Conservation (phyloP, 2,113 vertebrate species). For the Macrotis lagotis region DNA sequence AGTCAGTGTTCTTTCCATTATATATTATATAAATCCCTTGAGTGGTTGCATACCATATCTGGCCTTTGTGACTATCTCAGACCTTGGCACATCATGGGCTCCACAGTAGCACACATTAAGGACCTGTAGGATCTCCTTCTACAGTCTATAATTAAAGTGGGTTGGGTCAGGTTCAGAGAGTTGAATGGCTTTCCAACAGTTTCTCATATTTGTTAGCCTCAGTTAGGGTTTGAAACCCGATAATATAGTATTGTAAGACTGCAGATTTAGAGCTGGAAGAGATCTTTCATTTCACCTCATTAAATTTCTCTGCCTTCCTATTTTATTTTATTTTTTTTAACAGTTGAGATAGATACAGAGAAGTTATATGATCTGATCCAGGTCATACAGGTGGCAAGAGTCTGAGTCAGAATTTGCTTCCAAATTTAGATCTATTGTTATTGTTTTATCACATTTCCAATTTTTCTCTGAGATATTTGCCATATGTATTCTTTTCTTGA, state of each 20-base stretch:
- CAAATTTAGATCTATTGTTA: too few relatives aligned
- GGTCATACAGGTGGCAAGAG: background rate
- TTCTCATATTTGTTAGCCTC: background rate
- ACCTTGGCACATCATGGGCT: background rate
- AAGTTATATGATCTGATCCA: background rate
- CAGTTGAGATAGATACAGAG: background rate
- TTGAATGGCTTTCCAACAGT: background rate
- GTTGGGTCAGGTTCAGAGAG: background rate
- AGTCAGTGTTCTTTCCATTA: background rate
- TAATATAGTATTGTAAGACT: background rate
- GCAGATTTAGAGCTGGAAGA: background rate
- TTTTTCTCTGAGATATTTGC: too few relatives aligned
- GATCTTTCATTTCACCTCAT: background rate
- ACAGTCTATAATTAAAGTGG: background rate
- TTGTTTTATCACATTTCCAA: too few relatives aligned
- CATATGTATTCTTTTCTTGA: background rate
- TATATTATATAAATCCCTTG: background rate
- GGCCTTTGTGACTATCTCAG: background rate
- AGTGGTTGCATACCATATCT: background rate
- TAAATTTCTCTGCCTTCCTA: background rate
- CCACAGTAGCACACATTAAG: background rate
- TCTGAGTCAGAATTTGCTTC: background rate
- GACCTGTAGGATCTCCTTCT: background rate
- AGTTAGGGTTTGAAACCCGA: background rate
- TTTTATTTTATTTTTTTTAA: background rate